Evolutionary conservation across 2,888 invertebrate genomes (phyloP).

Genomic region (Orthonychiurus folsomi): DNA sequence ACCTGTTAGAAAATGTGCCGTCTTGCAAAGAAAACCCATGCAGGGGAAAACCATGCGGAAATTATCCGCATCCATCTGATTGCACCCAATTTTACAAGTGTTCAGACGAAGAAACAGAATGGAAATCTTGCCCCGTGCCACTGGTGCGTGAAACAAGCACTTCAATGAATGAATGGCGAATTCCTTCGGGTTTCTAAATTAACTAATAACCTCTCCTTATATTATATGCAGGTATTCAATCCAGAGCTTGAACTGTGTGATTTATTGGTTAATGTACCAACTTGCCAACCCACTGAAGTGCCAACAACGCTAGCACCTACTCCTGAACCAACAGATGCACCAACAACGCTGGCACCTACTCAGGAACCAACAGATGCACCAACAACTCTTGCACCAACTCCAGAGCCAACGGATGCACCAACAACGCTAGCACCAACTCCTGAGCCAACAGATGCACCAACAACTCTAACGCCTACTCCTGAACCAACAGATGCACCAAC

Average conservation of each 20-base stretch:
- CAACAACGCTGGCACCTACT: neutral
- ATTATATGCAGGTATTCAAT: too few species aligned
- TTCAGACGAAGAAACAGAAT: neutral
- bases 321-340: neutral
- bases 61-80: neutral
- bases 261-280: neutral
- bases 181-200: too few species aligned
- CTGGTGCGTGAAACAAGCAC: too few species aligned
- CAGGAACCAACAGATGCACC: neutral
- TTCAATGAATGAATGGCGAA: too few species aligned
- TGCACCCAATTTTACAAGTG: neutral
- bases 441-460: neutral
- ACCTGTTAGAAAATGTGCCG: too few species aligned
- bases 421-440: neutral
- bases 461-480: neutral
- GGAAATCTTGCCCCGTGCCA: neutral
- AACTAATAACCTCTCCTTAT: too few species aligned
- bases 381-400: neutral
- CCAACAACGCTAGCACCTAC: neutral
- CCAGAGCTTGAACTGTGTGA: conserved; percentile 1
- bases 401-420: neutral
- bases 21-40: too few species aligned
- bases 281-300: neutral
- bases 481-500: too few species aligned
- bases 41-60: neutral